Base-by-base conservation (phyloP, 2,888 invertebrate species). In the Lordiphosa andalusiaca region DNA sequence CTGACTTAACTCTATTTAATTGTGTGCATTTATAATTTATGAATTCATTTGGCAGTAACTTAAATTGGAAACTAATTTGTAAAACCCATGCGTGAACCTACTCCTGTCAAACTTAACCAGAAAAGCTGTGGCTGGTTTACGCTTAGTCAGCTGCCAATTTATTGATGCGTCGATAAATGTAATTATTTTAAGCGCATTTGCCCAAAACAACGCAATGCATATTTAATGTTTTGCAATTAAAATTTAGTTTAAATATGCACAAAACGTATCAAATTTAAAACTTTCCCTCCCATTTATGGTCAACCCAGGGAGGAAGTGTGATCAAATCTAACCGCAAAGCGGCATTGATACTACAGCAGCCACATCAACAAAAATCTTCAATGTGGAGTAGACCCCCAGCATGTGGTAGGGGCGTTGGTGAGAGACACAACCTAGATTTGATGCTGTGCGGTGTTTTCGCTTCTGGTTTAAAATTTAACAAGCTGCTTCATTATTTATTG, bases 401-500 rank as follows among this genome's bases (percentile, higher is more conserved):
- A 44, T 30, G 44, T 33, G 44, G 44, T 7, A 12, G 30, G 9
- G 30, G 0, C 7, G 12, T 13, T 30, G 42, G 42, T 10, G n/a
- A 30, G 13, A 9, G 42, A 47, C 9, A 42, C 51, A 51, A 57
- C 57, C 66, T 51, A 47, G 13, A 53, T 62, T 62, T 60, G 46
- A 23, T 19, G n/a, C 35, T 12, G 46, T 55, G 55, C 38, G 40
- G 49, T 36, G 36, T 35, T 39, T 33, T 25, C 41, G 47, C 16
- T 39, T 6, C 53, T 36, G 55, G 13, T 39, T 53, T 46, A 53
- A 56, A 69, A 67, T 66, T 71, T 67, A 74, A 73, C 66, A 67
- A 75, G 71, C 66, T 65, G 60, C 56, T 75, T 58, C 58, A 78
- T 77, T 71, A 80, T 80, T 78, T 75, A 78, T 76, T 64, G 71